Evolutionary conservation across 2,888 invertebrate genomes (phyloP).

Genomic region (Lepidocyrtoides sp.): DNA sequence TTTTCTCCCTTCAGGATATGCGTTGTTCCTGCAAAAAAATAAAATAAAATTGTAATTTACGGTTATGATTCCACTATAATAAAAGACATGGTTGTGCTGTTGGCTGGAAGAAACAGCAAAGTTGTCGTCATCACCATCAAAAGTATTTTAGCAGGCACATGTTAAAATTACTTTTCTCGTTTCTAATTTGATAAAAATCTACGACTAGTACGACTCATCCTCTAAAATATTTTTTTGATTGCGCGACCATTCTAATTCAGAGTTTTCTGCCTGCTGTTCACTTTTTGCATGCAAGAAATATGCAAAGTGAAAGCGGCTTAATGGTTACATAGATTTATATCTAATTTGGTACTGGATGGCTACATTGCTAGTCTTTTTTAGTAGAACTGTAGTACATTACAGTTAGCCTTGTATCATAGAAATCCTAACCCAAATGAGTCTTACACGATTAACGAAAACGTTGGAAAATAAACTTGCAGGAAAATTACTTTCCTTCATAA

Average conservation of each 20-base stretch:
- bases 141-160: neutral
- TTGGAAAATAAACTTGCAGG: no score
- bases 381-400: no score
- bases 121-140: neutral
- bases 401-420: no score
- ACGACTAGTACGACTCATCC: conserved; percentile 4
- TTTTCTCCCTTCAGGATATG: neutral
- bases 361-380: no score
- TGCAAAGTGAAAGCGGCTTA: neutral
- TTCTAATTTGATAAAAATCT: conserved; percentile 53
- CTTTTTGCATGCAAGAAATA: no score
- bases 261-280: neutral
- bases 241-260: neutral
- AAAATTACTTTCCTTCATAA: no score
- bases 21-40: no score
- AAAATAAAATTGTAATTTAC: neutral
- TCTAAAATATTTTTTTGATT: conserved; percentile 33
- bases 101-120: no score
- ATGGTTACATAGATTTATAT: conserved; percentile 7
- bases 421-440: no score
- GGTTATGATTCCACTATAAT: neutral
- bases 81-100: neutral
- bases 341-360: neutral
- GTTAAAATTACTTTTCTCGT: conserved; percentile 2
- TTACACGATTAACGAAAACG: no score